Conservation (phyloP, 2,113 vertebrate genomes). For the Lasiurus cinereus region DNA sequence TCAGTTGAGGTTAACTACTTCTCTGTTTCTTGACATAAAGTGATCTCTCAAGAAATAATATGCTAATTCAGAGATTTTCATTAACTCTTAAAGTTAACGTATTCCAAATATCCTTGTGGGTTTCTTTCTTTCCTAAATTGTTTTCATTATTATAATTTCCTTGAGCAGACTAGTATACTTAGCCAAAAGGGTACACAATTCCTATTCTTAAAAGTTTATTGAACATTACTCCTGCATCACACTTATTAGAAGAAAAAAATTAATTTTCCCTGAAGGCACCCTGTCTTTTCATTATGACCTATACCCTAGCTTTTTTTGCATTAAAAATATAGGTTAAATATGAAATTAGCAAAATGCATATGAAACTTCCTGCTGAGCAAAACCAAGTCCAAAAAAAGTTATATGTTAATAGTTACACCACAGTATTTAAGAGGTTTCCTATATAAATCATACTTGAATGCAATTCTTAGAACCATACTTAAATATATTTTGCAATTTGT, state of each 20-base stretch:
- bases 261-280: constrained; percentile 67
- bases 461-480: constrained; percentile 64
- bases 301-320: constrained; percentile 39
- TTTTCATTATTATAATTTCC: not conserved
- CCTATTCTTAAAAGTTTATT: constrained; percentile 77
- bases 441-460: constrained; percentile 70
- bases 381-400: constrained; percentile 70
- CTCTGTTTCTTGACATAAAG: constrained; percentile 52
- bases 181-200: constrained; percentile 46
- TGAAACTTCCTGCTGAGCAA: constrained; percentile 76
- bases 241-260: constrained; percentile 57
- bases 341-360: constrained; percentile 78
- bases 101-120: not conserved
- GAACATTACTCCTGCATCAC: constrained; percentile 60
- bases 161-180: not conserved
- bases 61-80: constrained; percentile 18
- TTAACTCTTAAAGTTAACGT: constrained; percentile 32
- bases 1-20: not conserved
- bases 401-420: constrained; percentile 4
- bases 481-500: constrained; percentile 65
- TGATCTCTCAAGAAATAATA: constrained; percentile 12
- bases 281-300: constrained; percentile 61
- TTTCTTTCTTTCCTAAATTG: not conserved
- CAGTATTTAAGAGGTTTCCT: constrained; percentile 52
- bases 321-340: constrained; percentile 71